Evolutionary conservation across 2,888 invertebrate genomes (phyloP), one percentile per base, ranked within the genome.

Genomic region (Acanthosepion lycidas): DNA sequence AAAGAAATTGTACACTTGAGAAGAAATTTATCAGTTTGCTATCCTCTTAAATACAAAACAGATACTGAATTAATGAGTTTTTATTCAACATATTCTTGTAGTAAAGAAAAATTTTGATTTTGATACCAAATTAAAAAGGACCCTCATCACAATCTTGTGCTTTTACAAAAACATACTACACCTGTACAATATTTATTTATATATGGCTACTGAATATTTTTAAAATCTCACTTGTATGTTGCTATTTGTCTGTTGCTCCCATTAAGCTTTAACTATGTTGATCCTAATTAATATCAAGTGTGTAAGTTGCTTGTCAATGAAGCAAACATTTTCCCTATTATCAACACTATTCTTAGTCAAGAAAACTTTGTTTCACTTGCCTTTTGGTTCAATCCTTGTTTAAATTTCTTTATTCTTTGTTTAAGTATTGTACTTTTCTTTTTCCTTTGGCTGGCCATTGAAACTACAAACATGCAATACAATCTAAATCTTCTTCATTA

Each of bases 251-350:
- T n/a, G 9, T n/a, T 78, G 9, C 78, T 15, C 78, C n/a, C n/a
- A 12, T 8, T 64, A 4, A 23, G 4, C 26, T 26, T 64, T 28
- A 78, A 78, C 78, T 12, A 78, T 33, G n/a, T 78, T 78, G 78
- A 78, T 78, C n/a, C 78, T 78, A 78, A 78, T 78, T 78, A 78
- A 78, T 78, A 78, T n/a, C n/a, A 78, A 78, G 78, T n/a, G 12
- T n/a, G 23, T 23, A 12, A 78, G 78, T n/a, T n/a, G 78, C 12
- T 59, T 59, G 59, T 59, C 59, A 20, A 59, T 23, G n/a, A 78
- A n/a, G n/a, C n/a, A 78, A 78, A 78, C 78, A 78, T n/a, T 78
- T n/a, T 78, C 78, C 28, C 78, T 9, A n/a, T n/a, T 78, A n/a
- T 78, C n/a, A 78, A 78, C 12, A 78, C 78, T 78, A n/a, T 78